phyloP scores from a whole-genome alignment of 2,113 vertebrate genomes.

The Siphamia tubifer region DNA sequence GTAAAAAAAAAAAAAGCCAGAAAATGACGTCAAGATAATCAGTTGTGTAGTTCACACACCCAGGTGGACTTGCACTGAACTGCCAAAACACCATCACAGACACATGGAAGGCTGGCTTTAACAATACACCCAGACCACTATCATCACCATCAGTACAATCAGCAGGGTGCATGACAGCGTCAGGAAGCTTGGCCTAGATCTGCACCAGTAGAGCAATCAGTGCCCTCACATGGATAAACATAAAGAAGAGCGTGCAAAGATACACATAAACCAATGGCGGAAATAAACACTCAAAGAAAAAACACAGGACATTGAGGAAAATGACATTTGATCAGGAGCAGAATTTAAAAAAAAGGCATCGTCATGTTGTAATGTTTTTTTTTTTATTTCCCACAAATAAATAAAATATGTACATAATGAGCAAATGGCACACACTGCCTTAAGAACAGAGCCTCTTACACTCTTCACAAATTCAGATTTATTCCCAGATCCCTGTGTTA shows the following conservation, averaged over 20 bases:
- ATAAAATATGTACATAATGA: slow-evolving; percentile 42
- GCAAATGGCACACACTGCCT: neutral
- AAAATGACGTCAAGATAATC: slow-evolving; percentile 16
- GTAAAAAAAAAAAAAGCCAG: slow-evolving; percentile 5
- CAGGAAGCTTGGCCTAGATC: slow-evolving; percentile 43
- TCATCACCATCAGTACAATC: slow-evolving; percentile 28
- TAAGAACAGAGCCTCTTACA: too few relatives aligned
- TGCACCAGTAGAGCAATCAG: slow-evolving; percentile 31
- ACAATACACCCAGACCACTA: slow-evolving; percentile 20
- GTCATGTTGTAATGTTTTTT: neutral
- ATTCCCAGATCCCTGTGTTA: too few relatives aligned
- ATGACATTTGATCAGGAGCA: too few relatives aligned
- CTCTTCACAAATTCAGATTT: neutral
- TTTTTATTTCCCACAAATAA: slow-evolving; percentile 23
- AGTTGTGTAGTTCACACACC: neutral
- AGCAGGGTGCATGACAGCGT: slow-evolving; percentile 2
- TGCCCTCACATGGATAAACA: slow-evolving; percentile 3
- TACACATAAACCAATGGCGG: neutral
- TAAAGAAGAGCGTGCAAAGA: neutral
- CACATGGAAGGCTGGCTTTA: neutral
- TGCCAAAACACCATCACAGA: neutral
- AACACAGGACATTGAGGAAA: neutral
- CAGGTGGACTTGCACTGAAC: neutral
- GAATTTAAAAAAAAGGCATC: too few relatives aligned
- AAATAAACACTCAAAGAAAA: neutral